Evolutionary conservation across 2,888 invertebrate genomes (phyloP).

Genomic region (Rhodophaea formosa): DNA sequence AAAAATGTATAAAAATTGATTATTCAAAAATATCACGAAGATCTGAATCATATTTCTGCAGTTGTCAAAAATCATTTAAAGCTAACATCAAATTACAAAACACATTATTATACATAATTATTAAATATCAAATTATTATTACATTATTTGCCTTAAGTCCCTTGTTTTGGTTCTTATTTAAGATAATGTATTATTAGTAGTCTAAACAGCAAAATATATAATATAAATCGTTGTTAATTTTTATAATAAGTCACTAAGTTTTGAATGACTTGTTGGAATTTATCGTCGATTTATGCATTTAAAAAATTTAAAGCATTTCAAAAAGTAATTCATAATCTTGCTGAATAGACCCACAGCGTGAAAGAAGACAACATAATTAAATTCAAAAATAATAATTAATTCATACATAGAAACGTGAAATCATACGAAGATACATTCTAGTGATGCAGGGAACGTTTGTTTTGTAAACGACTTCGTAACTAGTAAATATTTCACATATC

Average conservation of each 20-base stretch:
- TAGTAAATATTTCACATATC: no score
- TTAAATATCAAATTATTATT: conserved; percentile 10
- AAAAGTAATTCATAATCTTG: neutral
- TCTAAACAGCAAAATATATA: conserved; percentile 15
- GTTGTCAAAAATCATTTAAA: conserved; percentile 6
- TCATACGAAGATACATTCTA: no score
- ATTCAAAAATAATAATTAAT: conserved; percentile 1
- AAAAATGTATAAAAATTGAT: conserved; percentile 8
- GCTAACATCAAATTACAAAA: conserved; percentile 10
- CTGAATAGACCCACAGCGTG: conserved; percentile 2
- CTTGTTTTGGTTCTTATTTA: conserved; percentile 5
- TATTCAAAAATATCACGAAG: neutral
- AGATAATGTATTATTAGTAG: neutral
- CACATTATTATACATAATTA: conserved; percentile 1
- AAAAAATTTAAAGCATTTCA: no score
- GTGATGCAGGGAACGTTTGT: no score
- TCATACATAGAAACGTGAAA: no score
- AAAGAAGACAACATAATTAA: conserved; percentile 1
- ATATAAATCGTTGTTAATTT: neutral
- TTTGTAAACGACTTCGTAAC: no score
- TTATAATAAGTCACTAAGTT: no score
- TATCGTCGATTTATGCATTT: no score
- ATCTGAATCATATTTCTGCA: neutral
- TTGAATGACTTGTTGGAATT: no score
- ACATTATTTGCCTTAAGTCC: conserved; percentile 13